phyloP scores from a whole-genome alignment of 2,113 vertebrate species.

The Tachysurus vachellii region DNA sequence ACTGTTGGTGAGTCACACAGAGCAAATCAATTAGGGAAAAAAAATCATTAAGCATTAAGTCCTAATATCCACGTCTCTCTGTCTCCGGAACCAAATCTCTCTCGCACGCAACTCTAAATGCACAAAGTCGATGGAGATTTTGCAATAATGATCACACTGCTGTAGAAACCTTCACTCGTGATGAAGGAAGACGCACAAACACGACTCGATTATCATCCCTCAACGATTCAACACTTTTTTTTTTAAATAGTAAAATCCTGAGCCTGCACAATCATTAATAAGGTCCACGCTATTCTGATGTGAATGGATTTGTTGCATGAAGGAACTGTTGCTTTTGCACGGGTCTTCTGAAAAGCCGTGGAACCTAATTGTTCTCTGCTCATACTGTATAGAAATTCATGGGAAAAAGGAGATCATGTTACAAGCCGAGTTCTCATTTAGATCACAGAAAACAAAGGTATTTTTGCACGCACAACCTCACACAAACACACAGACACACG shows the following conservation, averaged over 20 bases:
- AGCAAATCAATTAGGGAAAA: background rate
- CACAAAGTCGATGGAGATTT: background rate
- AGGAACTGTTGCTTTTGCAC: no score
- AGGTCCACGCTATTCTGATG: background rate
- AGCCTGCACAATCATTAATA: background rate
- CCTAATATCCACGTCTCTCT: background rate
- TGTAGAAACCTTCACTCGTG: background rate
- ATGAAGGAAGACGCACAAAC: background rate
- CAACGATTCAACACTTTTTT: background rate
- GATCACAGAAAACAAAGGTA: constrained; percentile 23
- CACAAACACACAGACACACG: background rate
- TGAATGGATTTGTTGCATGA: background rate
- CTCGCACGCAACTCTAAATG: background rate
- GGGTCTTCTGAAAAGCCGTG: constrained; percentile 24
- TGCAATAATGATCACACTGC: background rate
- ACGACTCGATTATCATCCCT: background rate
- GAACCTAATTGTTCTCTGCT: constrained; percentile 25
- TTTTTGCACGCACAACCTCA: background rate
- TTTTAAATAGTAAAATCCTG: background rate
- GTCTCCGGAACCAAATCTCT: background rate
- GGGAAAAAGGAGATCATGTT: constrained; percentile 48
- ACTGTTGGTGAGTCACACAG: background rate
- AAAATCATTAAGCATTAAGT: background rate
- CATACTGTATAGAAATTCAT: constrained; percentile 38
- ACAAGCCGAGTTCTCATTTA: constrained; percentile 21